A percentile compares a stretch with the other conserved stretches of the same genome.
phyloP scores from a whole-genome alignment of 2,113 vertebrate species.

The Parus major region DNA sequence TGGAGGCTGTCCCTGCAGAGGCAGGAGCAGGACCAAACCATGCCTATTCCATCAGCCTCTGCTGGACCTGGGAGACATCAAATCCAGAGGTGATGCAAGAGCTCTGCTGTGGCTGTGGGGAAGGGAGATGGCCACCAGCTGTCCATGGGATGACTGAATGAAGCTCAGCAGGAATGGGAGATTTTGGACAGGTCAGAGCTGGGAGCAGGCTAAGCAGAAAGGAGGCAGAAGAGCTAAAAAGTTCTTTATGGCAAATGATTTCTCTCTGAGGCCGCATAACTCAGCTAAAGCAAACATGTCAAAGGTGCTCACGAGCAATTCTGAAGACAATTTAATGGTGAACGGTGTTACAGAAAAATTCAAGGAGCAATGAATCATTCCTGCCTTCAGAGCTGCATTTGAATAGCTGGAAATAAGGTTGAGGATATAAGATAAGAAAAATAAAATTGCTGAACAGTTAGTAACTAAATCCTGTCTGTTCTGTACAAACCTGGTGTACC shows the following conservation, averaged over 20 bases:
- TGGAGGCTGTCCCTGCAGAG: neutral
- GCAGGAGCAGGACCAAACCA: neutral
- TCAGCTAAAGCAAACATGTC: neutral
- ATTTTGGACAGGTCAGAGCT: neutral
- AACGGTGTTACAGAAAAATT: neutral
- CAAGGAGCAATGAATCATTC: conserved; percentile 16
- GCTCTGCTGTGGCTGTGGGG: neutral
- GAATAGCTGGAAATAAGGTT: conserved; percentile 7
- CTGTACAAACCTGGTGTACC: neutral
- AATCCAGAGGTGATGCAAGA: neutral
- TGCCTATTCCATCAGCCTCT: neutral
- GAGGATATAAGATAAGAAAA: conserved; percentile 2
- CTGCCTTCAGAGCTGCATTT: neutral
- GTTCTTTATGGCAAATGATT: neutral
- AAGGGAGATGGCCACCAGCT: neutral
- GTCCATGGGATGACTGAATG: neutral
- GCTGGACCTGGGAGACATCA: neutral
- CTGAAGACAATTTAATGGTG: neutral
- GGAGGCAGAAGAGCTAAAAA: neutral
- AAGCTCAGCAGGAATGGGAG: fast-evolving
- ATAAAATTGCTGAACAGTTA: neutral
- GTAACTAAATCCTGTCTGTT: neutral
- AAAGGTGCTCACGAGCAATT: neutral
- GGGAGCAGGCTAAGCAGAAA: neutral
- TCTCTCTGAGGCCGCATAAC: neutral